phyloP scores from a whole-genome alignment of 2,888 invertebrate genomes.

The Orthosia cruda region DNA sequence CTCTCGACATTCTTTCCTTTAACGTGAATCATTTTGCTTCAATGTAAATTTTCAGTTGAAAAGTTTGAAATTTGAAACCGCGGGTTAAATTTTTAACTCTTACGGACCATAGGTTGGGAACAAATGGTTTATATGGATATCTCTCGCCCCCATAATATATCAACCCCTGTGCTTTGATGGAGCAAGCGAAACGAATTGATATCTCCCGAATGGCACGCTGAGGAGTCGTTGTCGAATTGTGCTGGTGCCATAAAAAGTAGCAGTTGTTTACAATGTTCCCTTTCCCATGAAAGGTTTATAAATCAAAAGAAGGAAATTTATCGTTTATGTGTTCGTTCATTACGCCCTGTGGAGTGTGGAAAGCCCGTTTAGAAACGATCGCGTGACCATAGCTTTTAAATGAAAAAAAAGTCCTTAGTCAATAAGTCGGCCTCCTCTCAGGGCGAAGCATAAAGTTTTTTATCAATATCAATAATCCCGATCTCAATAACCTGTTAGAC shows the following conservation, averaged over 20 bases:
- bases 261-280: slow-evolving; percentile 41
- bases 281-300: slow-evolving; percentile 40
- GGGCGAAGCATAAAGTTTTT: background rate
- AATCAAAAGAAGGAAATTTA: slow-evolving; percentile 37
- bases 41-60: too few relatives aligned
- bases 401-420: background rate
- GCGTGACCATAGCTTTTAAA: background rate
- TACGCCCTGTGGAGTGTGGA: background rate
- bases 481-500: too few relatives aligned
- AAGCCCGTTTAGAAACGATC: too few relatives aligned
- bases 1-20: too few relatives aligned
- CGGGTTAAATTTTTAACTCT: too few relatives aligned
- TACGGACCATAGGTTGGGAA: too few relatives aligned
- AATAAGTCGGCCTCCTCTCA: background rate
- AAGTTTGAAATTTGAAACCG: too few relatives aligned
- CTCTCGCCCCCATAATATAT: slow-evolving; percentile 50
- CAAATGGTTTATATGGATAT: slow-evolving; percentile 20
- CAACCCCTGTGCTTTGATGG: slow-evolving; percentile 51
- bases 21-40: too few relatives aligned
- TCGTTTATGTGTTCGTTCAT: slow-evolving; percentile 16
- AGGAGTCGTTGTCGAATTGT: slow-evolving; percentile 43
- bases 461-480: background rate
- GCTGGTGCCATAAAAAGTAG: slow-evolving; percentile 31
- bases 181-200: slow-evolving; percentile 48
- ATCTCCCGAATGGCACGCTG: slow-evolving; percentile 43